phyloP scores from a whole-genome alignment of 2,888 invertebrate genomes.

The Nymphalis polychloros region DNA sequence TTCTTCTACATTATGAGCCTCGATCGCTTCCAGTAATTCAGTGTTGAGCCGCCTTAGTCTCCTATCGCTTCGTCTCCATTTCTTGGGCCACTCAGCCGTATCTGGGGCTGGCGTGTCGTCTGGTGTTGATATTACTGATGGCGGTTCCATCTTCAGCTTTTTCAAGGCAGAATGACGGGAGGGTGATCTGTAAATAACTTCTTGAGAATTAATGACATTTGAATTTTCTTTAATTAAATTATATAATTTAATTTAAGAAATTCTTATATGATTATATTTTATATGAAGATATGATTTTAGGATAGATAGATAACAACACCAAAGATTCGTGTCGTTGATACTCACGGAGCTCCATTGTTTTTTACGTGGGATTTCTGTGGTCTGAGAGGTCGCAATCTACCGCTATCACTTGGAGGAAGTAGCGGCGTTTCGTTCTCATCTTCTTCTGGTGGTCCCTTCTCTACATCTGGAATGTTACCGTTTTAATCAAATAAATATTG shows the following conservation, averaged over 20 bases:
- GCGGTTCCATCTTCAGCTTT: conserved; percentile 45
- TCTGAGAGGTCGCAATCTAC: conserved; percentile 12
- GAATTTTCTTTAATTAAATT: background rate
- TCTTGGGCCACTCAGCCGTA: conserved; percentile 49
- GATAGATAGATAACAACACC: too few relatives aligned
- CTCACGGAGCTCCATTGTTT: conserved; percentile 25
- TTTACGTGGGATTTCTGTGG: conserved; percentile 12
- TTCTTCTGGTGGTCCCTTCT: conserved; percentile 29
- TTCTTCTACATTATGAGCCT: conserved; percentile 60
- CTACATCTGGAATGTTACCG: conserved; percentile 20
- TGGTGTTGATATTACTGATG: conserved; percentile 61
- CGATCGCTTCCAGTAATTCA: conserved; percentile 73
- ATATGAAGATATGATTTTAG: too few relatives aligned
- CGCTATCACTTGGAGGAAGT: conserved; percentile 12
- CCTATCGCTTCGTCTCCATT: conserved; percentile 67
- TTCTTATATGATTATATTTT: too few relatives aligned
- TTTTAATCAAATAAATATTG: background rate
- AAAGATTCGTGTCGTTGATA: background rate
- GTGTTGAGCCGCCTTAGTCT: conserved; percentile 73
- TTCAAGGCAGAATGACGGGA: conserved; percentile 24
- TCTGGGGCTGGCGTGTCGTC: conserved; percentile 58
- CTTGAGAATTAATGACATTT: background rate
- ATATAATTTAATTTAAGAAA: too few relatives aligned
- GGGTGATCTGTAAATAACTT: conserved; percentile 11
- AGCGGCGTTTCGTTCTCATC: conserved; percentile 27